Percentiles rank a stretch among this genome's conserved stretches.
Evolutionary conservation across 2,797 vertebrate species (phyloP).

Genomic region (Buceros bicornis): DNA sequence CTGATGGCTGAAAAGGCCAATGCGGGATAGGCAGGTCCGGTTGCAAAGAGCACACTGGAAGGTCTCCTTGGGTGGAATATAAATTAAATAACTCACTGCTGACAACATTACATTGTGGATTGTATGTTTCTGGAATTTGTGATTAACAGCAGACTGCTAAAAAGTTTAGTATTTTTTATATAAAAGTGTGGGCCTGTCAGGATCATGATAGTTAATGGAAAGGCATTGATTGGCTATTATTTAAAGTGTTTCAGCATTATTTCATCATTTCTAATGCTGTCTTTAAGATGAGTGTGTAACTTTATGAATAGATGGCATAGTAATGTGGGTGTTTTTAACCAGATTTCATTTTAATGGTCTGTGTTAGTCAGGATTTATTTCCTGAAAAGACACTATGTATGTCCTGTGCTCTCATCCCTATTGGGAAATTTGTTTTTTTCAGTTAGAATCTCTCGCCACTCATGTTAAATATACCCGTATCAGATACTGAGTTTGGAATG

Average conservation of each 20-base stretch:
- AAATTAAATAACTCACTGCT: not conserved
- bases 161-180: not conserved
- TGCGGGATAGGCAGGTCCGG: no score
- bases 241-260: not conserved
- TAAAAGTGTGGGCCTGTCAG: not conserved
- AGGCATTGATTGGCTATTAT: not conserved
- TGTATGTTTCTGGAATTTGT: not conserved
- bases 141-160: not conserved
- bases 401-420: not conserved
- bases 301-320: not conserved
- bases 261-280: not conserved
- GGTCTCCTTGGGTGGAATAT: no score
- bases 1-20: no score
- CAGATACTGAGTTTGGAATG: not conserved
- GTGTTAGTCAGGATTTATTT: not conserved
- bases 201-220: not conserved
- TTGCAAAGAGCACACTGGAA: no score
- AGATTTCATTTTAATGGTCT: not conserved
- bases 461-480: not conserved
- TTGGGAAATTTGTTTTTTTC: not conserved
- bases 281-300: not conserved
- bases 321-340: not conserved
- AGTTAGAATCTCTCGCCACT: not conserved
- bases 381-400: not conserved
- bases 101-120: not conserved